Percentiles rank a stretch among this genome's conserved stretches.
phyloP scores from a whole-genome alignment of 2,113 vertebrate genomes.

The Macaca nemestrina region DNA sequence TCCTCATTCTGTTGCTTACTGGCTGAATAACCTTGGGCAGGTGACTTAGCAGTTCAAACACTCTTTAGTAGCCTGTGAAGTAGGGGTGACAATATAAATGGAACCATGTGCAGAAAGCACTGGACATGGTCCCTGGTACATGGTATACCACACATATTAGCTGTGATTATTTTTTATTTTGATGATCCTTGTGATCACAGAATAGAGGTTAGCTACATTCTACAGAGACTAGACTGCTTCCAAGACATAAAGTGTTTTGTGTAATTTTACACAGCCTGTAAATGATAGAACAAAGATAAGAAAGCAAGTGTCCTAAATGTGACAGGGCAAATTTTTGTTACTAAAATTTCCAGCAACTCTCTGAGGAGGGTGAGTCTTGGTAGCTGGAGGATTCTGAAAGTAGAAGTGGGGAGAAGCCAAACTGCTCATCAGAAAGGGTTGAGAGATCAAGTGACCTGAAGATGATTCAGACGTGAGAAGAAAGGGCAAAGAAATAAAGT shows the following conservation, averaged over 20 bases:
- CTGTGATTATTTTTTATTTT: too few species aligned
- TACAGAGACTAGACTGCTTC: too few species aligned
- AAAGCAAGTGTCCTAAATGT: background rate
- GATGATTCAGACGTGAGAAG: background rate
- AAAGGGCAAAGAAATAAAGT: background rate
- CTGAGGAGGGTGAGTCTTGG: background rate
- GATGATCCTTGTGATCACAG: too few species aligned
- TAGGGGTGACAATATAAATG: background rate
- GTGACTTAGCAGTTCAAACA: background rate
- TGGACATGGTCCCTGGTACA: background rate
- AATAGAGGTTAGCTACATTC: too few species aligned
- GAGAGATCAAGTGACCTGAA: background rate
- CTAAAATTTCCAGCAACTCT: background rate
- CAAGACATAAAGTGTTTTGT: background rate
- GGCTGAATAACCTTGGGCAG: background rate
- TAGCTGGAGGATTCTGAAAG: background rate
- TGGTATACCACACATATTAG: too few species aligned
- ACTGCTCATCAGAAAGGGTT: background rate
- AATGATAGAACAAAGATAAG: slow-evolving; percentile 14
- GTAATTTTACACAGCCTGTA: background rate
- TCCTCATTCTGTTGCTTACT: background rate
- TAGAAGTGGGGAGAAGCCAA: background rate
- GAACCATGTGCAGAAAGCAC: background rate
- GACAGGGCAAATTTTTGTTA: background rate
- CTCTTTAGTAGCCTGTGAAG: background rate